phyloP scores from a whole-genome alignment of 92 coral and sea anemone species.

The Ricordea florida region DNA sequence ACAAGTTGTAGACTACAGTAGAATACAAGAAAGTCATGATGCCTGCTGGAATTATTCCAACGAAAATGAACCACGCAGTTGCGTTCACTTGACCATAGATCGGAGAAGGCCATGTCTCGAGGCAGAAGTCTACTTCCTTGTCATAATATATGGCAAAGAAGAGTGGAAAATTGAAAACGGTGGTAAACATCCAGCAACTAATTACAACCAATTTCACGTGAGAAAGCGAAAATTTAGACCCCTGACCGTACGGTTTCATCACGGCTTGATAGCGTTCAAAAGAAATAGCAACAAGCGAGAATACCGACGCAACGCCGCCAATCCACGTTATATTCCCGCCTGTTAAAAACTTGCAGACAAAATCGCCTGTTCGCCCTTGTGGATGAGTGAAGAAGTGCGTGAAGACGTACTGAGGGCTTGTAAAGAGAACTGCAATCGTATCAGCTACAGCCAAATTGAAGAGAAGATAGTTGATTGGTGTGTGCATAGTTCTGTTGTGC shows the following conservation, averaged over 20 bases:
- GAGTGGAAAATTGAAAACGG: slow-evolving; percentile 26
- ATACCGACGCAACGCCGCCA: slow-evolving; percentile 56
- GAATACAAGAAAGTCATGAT: slow-evolving; percentile 47
- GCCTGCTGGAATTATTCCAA: slow-evolving; percentile 41
- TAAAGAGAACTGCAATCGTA: background rate
- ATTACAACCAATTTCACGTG: background rate
- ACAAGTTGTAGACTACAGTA: slow-evolving; percentile 37
- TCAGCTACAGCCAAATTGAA: slow-evolving; percentile 51
- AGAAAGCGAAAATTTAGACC: background rate
- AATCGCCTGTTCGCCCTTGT: slow-evolving; percentile 13
- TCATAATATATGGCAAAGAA: slow-evolving; percentile 44
- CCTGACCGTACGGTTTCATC: slow-evolving; percentile 16
- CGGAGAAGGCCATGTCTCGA: slow-evolving; percentile 47
- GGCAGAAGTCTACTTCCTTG: slow-evolving; percentile 13
- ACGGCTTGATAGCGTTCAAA: slow-evolving; percentile 49
- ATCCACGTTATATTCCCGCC: slow-evolving; percentile 55
- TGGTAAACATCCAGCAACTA: slow-evolving; percentile 55
- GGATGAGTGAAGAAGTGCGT: slow-evolving; percentile 28
- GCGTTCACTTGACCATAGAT: slow-evolving; percentile 20
- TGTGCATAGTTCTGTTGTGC: slow-evolving; percentile 21
- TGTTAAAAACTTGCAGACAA: slow-evolving; percentile 43
- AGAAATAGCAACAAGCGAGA: slow-evolving; percentile 34
- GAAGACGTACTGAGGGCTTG: slow-evolving; percentile 33
- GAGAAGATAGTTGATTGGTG: slow-evolving; percentile 43
- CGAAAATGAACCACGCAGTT: slow-evolving; percentile 22